phyloP scores from a whole-genome alignment of 2,113 vertebrate genomes.

The Chascanopsetta lugubris region DNA sequence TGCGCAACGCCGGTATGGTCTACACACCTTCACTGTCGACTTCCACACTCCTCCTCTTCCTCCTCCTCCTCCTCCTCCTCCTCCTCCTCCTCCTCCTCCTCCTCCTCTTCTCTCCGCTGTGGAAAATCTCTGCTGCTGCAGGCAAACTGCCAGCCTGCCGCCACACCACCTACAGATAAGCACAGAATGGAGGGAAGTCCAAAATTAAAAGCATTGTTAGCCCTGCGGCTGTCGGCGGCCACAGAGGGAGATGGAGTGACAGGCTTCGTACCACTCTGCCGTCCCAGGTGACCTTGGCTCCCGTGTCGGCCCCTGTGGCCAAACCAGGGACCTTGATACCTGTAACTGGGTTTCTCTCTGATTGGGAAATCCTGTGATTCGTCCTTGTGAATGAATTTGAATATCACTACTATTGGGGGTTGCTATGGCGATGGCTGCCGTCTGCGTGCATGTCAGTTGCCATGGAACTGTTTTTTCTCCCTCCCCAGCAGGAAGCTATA shows the following conservation, averaged over 20 bases:
- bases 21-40: conserved; percentile 41
- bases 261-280: conserved; percentile 68
- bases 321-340: conserved; percentile 20
- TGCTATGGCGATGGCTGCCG: conserved; percentile 73
- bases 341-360: conserved; percentile 6
- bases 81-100: no score
- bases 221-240: conserved; percentile 35
- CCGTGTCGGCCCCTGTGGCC: conserved; percentile 40
- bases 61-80: no score
- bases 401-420: conserved; percentile 72
- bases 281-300: conserved; percentile 69
- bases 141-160: conserved; percentile 48
- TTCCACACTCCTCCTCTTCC: conserved; percentile 43
- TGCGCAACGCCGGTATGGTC: conserved; percentile 54
- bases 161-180: conserved; percentile 39
- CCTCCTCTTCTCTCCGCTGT: conserved; percentile 24
- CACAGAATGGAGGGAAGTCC: conserved; percentile 70
- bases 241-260: conserved; percentile 48
- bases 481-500: conserved; percentile 24
- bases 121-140: conserved; percentile 44
- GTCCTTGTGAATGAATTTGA: conserved; percentile 68
- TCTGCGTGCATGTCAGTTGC: conserved; percentile 72
- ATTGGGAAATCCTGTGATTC: background rate
- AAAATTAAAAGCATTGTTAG: conserved; percentile 73
- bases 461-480: conserved; percentile 65